These are phyloP conservation scores for Oceanodroma leucorhoa DNA, from an alignment of 2,797 vertebrate genomes.

Conservation along the genomic window DNA sequence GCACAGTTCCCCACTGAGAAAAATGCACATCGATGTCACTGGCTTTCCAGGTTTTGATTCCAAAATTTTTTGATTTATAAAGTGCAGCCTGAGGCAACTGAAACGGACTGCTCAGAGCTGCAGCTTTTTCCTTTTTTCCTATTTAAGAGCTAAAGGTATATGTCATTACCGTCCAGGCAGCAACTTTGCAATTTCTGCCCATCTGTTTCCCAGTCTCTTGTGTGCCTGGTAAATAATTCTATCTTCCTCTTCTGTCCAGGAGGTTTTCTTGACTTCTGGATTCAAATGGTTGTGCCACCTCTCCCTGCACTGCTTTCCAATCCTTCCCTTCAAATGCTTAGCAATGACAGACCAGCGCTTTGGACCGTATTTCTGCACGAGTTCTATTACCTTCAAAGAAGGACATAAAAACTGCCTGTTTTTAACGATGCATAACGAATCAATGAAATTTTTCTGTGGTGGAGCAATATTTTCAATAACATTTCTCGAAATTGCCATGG, in stretches of 20 bases:
- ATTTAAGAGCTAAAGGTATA: constrained; percentile 44
- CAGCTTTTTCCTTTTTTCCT: constrained; percentile 41
- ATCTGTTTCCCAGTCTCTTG: constrained; percentile 98
- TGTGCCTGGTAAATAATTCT: constrained; percentile 98
- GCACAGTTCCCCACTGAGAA: background rate
- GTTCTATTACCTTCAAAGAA: constrained; percentile 92
- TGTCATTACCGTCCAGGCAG: constrained; percentile 93
- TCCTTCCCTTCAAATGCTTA: constrained; percentile 97
- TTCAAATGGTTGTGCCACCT: constrained; percentile 99
- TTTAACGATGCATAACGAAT: constrained; percentile 66
- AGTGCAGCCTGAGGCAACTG: background rate
- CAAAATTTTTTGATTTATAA: background rate
- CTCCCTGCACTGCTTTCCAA: constrained; percentile 98
- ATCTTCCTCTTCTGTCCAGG: constrained; percentile 99
- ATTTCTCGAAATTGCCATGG: constrained; percentile 21
- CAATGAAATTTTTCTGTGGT: constrained; percentile 31
- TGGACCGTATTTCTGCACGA: constrained; percentile 98
- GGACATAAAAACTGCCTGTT: constrained; percentile 74
- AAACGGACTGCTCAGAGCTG: constrained; percentile 26
- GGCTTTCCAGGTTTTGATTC: constrained; percentile 2
- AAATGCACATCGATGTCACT: background rate
- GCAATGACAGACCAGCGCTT: constrained; percentile 99
- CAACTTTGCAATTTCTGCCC: constrained; percentile 98
- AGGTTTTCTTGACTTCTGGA: constrained; percentile 99
- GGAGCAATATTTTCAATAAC: constrained; percentile 44